Conservation (phyloP, 2,113 vertebrate species). For the Archilochus colubris region DNA sequence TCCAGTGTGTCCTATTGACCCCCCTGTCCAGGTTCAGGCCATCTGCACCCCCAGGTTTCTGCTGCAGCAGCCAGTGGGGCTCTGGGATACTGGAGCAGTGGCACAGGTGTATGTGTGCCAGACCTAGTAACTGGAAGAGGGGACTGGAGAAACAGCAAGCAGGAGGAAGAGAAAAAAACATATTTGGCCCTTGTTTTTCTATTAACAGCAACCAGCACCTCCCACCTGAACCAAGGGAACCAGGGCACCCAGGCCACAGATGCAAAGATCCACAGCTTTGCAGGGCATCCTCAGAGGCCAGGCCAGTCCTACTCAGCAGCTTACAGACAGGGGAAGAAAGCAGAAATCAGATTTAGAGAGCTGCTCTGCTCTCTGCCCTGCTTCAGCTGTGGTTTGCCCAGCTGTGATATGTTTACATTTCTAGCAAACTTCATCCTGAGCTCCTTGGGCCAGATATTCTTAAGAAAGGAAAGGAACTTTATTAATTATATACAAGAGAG, state of each 20-base stretch:
- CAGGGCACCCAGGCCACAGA: not conserved
- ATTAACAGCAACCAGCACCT: rapidly evolving
- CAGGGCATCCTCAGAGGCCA: not conserved
- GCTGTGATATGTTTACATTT: not conserved
- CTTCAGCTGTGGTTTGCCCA: not conserved
- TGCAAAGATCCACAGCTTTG: not conserved
- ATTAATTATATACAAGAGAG: not conserved
- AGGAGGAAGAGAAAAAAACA: not conserved
- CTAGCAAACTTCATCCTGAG: not conserved
- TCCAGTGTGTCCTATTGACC: not conserved
- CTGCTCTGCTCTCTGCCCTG: not conserved
- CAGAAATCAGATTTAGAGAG: not conserved
- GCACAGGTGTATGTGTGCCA: rapidly evolving
- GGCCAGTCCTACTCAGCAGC: not conserved
- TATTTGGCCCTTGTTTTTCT: not conserved
- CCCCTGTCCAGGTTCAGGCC: not conserved
- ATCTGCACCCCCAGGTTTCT: not conserved
- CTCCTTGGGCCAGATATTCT: not conserved
- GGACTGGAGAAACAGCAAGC: not conserved
- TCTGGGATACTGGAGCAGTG: not conserved
- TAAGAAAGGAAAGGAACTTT: not conserved
- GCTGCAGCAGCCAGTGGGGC: rapidly evolving
- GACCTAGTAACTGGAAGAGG: not conserved
- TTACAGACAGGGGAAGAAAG: not conserved
- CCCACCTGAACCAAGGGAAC: not conserved